Evolutionary conservation across 2,113 vertebrate species (phyloP).

Genomic region (Xerus inauris): DNA sequence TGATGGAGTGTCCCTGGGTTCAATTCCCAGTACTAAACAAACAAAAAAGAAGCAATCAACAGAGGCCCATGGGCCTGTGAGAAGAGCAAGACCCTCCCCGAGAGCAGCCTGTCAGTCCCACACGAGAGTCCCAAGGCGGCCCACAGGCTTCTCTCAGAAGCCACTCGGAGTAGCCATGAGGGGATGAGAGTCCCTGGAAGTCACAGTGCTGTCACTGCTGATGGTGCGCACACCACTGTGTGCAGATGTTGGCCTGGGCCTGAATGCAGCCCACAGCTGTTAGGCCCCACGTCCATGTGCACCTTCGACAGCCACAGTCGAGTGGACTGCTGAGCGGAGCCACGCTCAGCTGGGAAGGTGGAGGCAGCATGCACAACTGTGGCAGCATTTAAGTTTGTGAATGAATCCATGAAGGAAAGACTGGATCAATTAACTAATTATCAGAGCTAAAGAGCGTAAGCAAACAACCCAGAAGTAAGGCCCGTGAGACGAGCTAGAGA

Average conservation of each 20-base stretch:
- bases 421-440: neutral
- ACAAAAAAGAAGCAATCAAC: neutral
- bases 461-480: neutral
- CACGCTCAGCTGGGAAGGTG: constrained; percentile 26
- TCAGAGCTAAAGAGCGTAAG: neutral
- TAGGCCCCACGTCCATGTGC: constrained; percentile 31
- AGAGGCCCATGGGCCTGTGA: neutral
- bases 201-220: too few relatives aligned
- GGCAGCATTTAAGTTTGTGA: rapidly evolving
- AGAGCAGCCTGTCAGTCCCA: neutral
- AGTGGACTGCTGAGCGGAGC: constrained; percentile 60
- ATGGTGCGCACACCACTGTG: rapidly evolving
- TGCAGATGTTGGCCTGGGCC: rapidly evolving
- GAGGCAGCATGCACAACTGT: neutral
- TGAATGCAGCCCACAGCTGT: neutral
- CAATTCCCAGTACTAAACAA: too few relatives aligned
- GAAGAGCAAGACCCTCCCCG: neutral
- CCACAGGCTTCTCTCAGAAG: neutral
- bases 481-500: neutral
- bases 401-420: neutral
- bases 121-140: neutral
- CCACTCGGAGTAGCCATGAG: neutral
- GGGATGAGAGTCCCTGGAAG: rapidly evolving
- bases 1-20: too few relatives aligned
- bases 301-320: constrained; percentile 55